phyloP scores from a whole-genome alignment of 2,888 invertebrate genomes.

The Nasonia oneida region DNA sequence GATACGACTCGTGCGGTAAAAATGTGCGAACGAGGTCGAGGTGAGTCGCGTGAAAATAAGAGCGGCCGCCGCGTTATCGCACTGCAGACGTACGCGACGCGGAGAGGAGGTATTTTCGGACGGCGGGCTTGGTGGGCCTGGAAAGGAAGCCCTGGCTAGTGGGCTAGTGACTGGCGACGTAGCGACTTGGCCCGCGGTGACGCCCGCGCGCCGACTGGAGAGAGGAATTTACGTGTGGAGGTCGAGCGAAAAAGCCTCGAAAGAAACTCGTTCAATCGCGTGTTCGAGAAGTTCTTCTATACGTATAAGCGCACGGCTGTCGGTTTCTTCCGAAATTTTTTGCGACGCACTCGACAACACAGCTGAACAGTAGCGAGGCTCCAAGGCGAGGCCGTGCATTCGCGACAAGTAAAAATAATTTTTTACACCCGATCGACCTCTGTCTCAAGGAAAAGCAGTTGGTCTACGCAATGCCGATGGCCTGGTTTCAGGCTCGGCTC shows the following conservation, averaged over 20 bases:
- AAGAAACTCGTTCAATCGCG: conserved; percentile 27
- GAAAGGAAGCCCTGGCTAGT: not conserved
- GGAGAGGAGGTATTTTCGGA: not conserved
- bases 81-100: not conserved
- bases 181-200: no score
- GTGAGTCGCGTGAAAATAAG: conserved; percentile 59
- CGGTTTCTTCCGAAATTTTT: conserved; percentile 44
- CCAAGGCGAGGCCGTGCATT: not conserved
- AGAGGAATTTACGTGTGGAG: no score
- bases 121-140: not conserved
- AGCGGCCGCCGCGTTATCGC: conserved; percentile 36
- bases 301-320: not conserved
- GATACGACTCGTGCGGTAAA: conserved; percentile 48
- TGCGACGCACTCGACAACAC: not conserved
- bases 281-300: not conserved
- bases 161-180: no score
- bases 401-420: conserved; percentile 57
- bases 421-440: conserved; percentile 56
- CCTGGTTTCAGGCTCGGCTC: conserved; percentile 53
- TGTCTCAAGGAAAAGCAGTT: conserved; percentile 55
- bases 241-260: not conserved
- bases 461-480: conserved; percentile 59
- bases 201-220: no score
- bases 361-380: no score
- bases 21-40: conserved; percentile 62